Base-by-base conservation (phyloP, 2,888 invertebrate species). In the Emmelina monodactyla region DNA sequence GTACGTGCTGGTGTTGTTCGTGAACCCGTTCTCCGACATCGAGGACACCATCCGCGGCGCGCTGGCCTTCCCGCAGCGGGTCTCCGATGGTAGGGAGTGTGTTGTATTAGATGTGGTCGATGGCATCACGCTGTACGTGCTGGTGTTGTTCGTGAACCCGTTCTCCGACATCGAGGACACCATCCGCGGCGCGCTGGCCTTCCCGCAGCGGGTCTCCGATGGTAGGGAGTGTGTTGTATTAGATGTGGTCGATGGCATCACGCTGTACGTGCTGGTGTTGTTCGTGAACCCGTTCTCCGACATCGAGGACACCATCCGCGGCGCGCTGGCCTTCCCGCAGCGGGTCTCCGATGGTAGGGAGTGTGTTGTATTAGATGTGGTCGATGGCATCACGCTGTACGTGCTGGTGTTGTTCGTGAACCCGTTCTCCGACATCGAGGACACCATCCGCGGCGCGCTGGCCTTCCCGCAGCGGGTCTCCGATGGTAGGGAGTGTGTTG, bases 81-180 rank as follows among this genome's bases (percentile, higher is more conserved):
- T 83, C 3, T 78, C 79, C 6, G 75, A 75, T 51, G 81, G 80
- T 79, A 51, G 6, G 25, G n/a, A n/a, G n/a, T n/a, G n/a, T n/a
- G n/a, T n/a, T n/a, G n/a, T n/a, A n/a, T n/a, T n/a, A 89, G 68
- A 83, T 89, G 75, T 89, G 89, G 89, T 87, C 88, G 1, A 75
- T 89, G 63, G 89, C 28, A 86, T 89, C 42, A 88, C 89, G 1
- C 68, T 89, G 22, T 89, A 88, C 58, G 88, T 89, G 22, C 68
- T 89, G 6, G 82, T 88, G 47, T 88, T 87, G 69, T 86, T 85
- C 52, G 87, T 88, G 57, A 88, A 88, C 66, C 89, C 89, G 1
- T 89, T 89, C 63, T 81, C 85, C 28, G 87, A 87, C 62, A 85
- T 88, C 35, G 87, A 88, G 46, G 88, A 89, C 55, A 88, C 86